Conservation (phyloP, 2,888 invertebrate species). For the Fragum fragum region DNA sequence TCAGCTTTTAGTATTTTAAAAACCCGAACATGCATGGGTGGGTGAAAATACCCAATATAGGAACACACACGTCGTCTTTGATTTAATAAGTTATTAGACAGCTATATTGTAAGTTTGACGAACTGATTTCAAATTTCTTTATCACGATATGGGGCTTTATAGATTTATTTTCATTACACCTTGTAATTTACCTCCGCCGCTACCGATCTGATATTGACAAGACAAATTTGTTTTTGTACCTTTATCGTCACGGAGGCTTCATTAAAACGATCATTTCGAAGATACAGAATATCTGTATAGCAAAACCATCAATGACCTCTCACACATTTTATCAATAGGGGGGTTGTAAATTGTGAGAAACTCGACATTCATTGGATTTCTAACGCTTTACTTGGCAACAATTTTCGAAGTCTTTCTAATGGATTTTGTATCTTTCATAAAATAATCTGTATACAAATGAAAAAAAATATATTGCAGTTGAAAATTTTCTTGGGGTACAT, state of each 20-base stretch:
- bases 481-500: no score
- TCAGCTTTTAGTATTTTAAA: neutral
- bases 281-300: conserved; percentile 7
- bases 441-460: no score
- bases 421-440: no score
- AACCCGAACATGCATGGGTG: conserved; percentile 2
- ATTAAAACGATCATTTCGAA: conserved; percentile 12
- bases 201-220: conserved; percentile 19
- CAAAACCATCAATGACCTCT: conserved; percentile 13
- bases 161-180: conserved; percentile 25
- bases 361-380: neutral
- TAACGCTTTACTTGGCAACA: no score
- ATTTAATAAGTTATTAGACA: conserved; percentile 20
- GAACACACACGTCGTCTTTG: conserved; percentile 24
- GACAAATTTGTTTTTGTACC: conserved; percentile 24
- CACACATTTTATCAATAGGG: neutral
- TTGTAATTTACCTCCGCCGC: conserved; percentile 1
- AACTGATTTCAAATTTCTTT: conserved; percentile 15
- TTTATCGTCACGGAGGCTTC: neutral
- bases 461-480: no score
- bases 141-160: conserved; percentile 7
- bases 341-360: conserved; percentile 15
- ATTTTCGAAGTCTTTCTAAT: no score
- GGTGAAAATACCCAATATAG: neutral
- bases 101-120: conserved; percentile 2